Percentiles rank a stretch among this genome's conserved stretches.
Conservation (phyloP, 2,113 vertebrate genomes). For the Hemiprocne comata region DNA sequence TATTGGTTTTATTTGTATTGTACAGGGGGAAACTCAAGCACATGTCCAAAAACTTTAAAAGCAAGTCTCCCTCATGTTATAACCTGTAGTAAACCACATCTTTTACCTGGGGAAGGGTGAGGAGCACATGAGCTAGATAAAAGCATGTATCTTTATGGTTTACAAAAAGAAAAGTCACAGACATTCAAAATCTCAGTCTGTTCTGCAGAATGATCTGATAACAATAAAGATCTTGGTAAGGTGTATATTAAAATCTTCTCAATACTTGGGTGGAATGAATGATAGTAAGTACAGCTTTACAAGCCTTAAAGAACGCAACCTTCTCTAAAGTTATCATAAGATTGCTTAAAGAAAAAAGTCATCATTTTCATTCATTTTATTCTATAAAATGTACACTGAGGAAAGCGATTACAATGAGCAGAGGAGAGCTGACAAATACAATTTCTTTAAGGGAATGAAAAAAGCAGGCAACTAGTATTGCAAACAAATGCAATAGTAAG, state of each 20-base stretch:
- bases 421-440: slow-evolving; percentile 32
- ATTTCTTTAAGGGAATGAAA: neutral
- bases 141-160: neutral
- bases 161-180: neutral
- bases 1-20: neutral
- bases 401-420: slow-evolving; percentile 2
- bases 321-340: neutral
- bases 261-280: neutral
- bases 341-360: neutral
- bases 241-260: neutral
- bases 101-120: neutral
- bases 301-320: neutral
- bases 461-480: neutral
- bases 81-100: neutral
- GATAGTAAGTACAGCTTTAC: neutral
- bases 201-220: neutral
- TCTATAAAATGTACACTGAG: neutral
- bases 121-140: neutral
- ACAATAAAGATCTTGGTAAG: neutral
- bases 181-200: neutral
- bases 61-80: neutral
- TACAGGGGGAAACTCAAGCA: neutral
- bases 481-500: slow-evolving; percentile 43
- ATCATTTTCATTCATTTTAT: neutral
- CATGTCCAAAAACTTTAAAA: neutral